Evolutionary conservation across 2,113 vertebrate species (phyloP).

Genomic region (Hippocampus zosterae): DNA sequence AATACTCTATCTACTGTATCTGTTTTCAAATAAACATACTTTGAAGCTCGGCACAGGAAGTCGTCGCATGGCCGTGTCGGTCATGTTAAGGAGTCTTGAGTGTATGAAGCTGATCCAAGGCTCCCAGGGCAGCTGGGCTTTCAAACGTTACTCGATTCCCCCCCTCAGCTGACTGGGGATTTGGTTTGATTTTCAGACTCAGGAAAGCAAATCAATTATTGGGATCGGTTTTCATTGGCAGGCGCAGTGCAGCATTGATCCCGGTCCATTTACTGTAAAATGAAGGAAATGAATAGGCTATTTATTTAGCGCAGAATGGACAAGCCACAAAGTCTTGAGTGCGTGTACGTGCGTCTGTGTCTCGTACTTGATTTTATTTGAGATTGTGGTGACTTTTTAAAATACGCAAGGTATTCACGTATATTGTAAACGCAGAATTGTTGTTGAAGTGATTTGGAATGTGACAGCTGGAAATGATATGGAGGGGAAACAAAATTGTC

Average conservation of each 20-base stretch:
- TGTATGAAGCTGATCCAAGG: neutral
- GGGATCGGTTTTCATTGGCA: slow-evolving; percentile 44
- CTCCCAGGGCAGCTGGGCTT: neutral
- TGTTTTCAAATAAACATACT: neutral
- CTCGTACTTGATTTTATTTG: neutral
- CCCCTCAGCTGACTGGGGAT: slow-evolving; percentile 6
- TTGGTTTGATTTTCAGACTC: slow-evolving; percentile 12
- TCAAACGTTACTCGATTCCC: slow-evolving; percentile 1
- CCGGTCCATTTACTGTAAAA: slow-evolving; percentile 52
- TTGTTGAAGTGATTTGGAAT: too few species aligned
- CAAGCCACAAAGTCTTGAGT: neutral
- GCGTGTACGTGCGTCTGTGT: neutral
- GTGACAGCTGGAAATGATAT: too few species aligned
- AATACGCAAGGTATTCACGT: too few species aligned
- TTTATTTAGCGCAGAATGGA: slow-evolving; percentile 41
- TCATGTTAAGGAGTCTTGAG: neutral
- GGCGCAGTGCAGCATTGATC: slow-evolving; percentile 44
- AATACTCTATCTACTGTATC: neutral
- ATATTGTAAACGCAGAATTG: too few species aligned
- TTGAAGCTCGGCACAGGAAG: neutral
- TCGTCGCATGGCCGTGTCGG: neutral
- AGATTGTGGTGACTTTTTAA: neutral
- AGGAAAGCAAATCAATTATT: slow-evolving; percentile 39
- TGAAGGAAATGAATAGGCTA: slow-evolving; percentile 49
- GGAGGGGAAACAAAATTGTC: too few species aligned